These are phyloP conservation scores for Malurus splendens DNA, from an alignment of 2,797 vertebrate species.

Conservation along the genomic window DNA sequence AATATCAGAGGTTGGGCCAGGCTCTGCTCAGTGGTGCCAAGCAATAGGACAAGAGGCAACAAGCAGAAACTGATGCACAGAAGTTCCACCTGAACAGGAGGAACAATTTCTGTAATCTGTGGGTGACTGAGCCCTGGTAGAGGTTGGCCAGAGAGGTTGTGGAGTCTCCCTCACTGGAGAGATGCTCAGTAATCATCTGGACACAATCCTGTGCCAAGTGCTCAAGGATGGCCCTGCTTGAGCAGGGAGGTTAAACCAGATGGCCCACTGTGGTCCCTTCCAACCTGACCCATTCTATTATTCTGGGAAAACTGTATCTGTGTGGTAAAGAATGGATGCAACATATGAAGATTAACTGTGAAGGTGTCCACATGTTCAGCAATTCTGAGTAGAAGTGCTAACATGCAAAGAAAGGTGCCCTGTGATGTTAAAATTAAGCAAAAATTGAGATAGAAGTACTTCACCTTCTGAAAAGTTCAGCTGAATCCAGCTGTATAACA, in stretches of 20 bases:
- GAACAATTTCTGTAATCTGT: background rate
- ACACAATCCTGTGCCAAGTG: fast-evolving
- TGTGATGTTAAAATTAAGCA: background rate
- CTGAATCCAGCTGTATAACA: background rate
- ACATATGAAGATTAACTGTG: background rate
- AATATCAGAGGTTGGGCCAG: background rate
- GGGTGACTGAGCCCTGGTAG: background rate
- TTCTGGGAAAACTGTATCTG: background rate
- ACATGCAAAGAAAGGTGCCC: background rate
- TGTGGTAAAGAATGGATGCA: background rate
- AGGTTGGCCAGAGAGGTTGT: background rate
- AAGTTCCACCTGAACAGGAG: background rate
- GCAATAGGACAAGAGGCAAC: background rate
- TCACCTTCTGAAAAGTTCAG: background rate
- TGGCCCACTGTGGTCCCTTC: background rate
- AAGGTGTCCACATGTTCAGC: background rate
- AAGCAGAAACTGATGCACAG: background rate
- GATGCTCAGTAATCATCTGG: background rate
- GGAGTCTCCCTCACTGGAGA: background rate
- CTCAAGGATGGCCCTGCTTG: background rate
- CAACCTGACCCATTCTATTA: background rate
- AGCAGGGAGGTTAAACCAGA: background rate
- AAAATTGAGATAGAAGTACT: background rate
- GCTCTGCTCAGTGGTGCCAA: background rate
- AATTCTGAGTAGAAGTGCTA: background rate